Conservation (phyloP, 2,113 vertebrate species). For the Cyanocitta stelleri region DNA sequence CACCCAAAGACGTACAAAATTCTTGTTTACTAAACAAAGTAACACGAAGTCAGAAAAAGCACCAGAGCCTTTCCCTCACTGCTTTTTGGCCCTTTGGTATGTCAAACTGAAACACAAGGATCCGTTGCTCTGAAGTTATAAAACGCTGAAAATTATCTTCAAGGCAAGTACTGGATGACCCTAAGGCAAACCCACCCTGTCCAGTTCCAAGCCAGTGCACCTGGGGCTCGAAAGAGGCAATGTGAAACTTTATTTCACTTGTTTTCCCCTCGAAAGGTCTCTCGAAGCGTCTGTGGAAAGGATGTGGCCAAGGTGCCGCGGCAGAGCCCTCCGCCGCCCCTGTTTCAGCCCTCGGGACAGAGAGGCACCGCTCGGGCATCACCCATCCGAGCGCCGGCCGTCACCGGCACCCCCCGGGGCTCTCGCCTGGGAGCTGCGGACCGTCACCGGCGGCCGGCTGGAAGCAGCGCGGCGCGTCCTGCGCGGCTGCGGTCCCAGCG, state of each 20-base stretch:
- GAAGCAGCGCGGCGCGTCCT: neutral
- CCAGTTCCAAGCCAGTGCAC: neutral
- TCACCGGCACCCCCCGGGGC: neutral
- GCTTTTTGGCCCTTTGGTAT: neutral
- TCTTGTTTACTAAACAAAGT: neutral
- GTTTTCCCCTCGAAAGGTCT: neutral
- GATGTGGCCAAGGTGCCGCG: neutral
- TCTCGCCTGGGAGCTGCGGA: neutral
- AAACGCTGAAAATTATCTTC: neutral
- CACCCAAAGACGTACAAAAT: neutral
- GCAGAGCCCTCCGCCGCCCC: neutral
- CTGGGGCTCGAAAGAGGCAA: neutral
- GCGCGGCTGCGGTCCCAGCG: neutral
- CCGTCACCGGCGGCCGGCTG: neutral
- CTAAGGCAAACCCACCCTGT: neutral
- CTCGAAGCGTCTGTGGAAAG: neutral
- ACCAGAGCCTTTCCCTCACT: neutral
- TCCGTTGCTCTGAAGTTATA: neutral
- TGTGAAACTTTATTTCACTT: slow-evolving; percentile 1
- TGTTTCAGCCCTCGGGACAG: neutral
- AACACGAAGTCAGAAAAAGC: neutral
- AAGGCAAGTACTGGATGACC: neutral
- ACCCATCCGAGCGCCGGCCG: neutral
- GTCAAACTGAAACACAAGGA: slow-evolving; percentile 19
- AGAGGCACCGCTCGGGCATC: neutral